phyloP scores from a whole-genome alignment of 2,888 invertebrate genomes.

The Xanthorhoe designata region DNA sequence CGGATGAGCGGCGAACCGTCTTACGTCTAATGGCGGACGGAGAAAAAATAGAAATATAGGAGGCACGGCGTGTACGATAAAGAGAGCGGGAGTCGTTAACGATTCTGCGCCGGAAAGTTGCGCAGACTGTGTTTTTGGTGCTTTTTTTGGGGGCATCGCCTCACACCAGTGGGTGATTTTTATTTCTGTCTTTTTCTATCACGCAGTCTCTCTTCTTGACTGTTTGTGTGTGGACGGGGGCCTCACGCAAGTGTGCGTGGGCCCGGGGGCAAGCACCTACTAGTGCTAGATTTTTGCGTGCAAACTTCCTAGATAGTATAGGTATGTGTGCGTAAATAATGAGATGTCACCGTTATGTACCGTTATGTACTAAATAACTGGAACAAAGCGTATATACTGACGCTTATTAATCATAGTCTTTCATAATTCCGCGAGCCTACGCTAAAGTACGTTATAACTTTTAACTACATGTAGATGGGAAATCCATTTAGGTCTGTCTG shows the following conservation, averaged over 20 bases:
- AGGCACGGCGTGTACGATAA: slow-evolving; percentile 83
- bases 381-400: slow-evolving; percentile 74
- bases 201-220: slow-evolving; percentile 72
- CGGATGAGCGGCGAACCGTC: slow-evolving; percentile 56
- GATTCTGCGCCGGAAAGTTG: slow-evolving; percentile 87
- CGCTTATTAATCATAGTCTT: slow-evolving; percentile 80
- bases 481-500: slow-evolving; percentile 27
- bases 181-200: slow-evolving; percentile 83
- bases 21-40: slow-evolving; percentile 79
- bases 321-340: slow-evolving; percentile 75
- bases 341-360: slow-evolving; percentile 79
- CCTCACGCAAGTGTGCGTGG: slow-evolving; percentile 53
- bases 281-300: slow-evolving; percentile 82
- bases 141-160: slow-evolving; percentile 85
- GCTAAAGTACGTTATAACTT: slow-evolving; percentile 36
- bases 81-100: slow-evolving; percentile 86
- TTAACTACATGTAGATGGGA: slow-evolving; percentile 38
- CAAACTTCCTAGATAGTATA: slow-evolving; percentile 78
- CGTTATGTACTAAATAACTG: slow-evolving; percentile 75
- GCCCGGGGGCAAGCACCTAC: slow-evolving; percentile 76
- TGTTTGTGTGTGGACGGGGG: slow-evolving; percentile 54
- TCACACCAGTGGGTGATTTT: slow-evolving; percentile 84
- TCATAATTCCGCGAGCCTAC: slow-evolving; percentile 57
- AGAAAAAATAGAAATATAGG: slow-evolving; percentile 86
- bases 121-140: slow-evolving; percentile 86